Evolutionary conservation across 2,888 invertebrate genomes (phyloP), one percentile per base, ranked within the genome.

Genomic region (Meloe dianella): DNA sequence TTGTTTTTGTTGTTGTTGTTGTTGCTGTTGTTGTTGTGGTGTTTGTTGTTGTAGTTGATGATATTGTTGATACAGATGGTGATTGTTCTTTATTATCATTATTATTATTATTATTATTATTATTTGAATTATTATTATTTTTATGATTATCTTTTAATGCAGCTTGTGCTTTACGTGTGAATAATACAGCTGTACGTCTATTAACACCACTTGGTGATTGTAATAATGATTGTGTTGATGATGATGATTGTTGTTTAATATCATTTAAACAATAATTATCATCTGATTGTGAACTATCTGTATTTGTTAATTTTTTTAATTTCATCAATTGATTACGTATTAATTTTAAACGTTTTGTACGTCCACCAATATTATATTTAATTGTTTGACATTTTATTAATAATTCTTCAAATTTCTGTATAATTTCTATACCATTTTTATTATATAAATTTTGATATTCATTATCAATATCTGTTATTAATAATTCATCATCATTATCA

Each of bases 131-230:
- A 47, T 14, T 35, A 14, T 12, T 35, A 35, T 10, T 35, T 6
- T 10, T 35, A 14, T 35, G 9, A 17, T 41, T 41, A 84, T 71
- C 86, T 85, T 76, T 75, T 35, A 74, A 66, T 17, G 80, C 80
- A 1, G 89, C 88, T 77, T 89, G 89, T 1, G 90, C 90, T 82
- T 93, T 93, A 59, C 91, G 87, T 10, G 92, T 91, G 75, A 93
- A 91, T 32, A 93, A 83, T 29, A 93, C 92, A n/a, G 93, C 91
- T 24, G 91, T 93, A 77, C 93, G 80, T 30, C 91, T 84, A 79
- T 91, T 91, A 8, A 91, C 90, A 10, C 90, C 88, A 4, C 85
- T 86, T 1, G 87, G 86, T 47, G 47, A 9, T 47, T 2, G 9
- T 51, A 24, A 24, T 51, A 12, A 22, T 51, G 20, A 22, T 51